Evolutionary conservation across 2,888 invertebrate genomes (phyloP), one percentile per base, ranked within the genome.

Genomic region (Scaptomyza caliginosa): DNA sequence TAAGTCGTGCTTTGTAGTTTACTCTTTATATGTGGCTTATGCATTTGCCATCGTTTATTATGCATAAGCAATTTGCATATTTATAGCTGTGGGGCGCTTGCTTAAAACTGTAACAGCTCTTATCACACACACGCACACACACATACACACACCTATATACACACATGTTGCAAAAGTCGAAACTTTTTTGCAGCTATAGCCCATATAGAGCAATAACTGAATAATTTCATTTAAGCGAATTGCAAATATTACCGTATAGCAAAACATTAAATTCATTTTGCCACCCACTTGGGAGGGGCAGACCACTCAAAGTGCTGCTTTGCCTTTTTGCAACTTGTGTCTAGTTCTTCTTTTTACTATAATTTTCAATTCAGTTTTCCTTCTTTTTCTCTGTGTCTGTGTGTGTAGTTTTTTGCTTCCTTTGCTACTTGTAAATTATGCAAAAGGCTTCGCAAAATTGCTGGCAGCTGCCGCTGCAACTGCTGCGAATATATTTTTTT

Each of bases 361-460:
- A 49, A 51, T 46, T 16, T 39, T 21, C 21, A 46, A 32, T 46
- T 46, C 6, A 6, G 10, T 24, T 48, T 34, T 55, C 13, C 7
- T 46, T 45, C 21, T 45, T 21, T 39, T 49, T 28, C 13, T 46
- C n/a, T n/a, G n/a, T n/a, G n/a, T n/a, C n/a, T n/a, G n/a, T 50
- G 32, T 34, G 36, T 39, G 36, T 36, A 30, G 13, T 30, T 65
- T 65, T 64, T 58, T 42, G 39, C 59, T 64, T 64, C 69, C 58
- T 55, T 73, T 75, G 74, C 86, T 69, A 76, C 82, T 77, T 87
- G 86, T 84, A 86, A 84, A 85, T 87, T 83, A 87, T 84, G 88
- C 86, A 84, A 83, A 83, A 87, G 86, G 72, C 78, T 82, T 67
- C 48, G 57, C 60, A 62, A 81, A 86, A 75, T 77, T 77, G 82